phyloP scores from a whole-genome alignment of 2,888 invertebrate species.

The Dicyrtomina minuta region DNA sequence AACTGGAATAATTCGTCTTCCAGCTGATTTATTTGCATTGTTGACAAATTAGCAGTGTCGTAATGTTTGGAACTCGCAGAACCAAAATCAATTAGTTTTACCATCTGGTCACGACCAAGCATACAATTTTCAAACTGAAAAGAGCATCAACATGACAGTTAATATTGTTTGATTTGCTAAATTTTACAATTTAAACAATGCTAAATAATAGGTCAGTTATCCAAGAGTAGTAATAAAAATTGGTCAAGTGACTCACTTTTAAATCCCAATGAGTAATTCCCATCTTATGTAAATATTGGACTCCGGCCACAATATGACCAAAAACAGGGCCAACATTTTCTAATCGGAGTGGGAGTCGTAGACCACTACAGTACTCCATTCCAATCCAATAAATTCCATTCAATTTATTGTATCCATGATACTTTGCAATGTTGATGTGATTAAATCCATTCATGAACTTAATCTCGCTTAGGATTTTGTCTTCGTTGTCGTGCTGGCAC shows the following conservation, averaged over 20 bases:
- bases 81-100: conserved; percentile 52
- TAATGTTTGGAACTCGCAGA: conserved; percentile 43
- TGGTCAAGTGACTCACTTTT: conserved; percentile 38
- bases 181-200: background rate
- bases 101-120: conserved; percentile 49
- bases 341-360: conserved; percentile 35
- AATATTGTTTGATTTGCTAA: background rate
- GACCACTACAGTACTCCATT: conserved; percentile 41
- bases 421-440: conserved; percentile 48
- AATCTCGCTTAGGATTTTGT: conserved; percentile 46
- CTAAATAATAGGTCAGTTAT: background rate
- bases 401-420: conserved; percentile 41
- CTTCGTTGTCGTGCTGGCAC: conserved; percentile 42
- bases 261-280: conserved; percentile 52
- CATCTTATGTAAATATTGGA: conserved; percentile 50
- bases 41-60: conserved; percentile 43
- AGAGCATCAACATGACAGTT: background rate
- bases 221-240: background rate
- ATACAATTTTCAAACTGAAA: conserved; percentile 50
- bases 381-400: conserved; percentile 34
- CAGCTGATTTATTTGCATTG: conserved; percentile 44
- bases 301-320: conserved; percentile 48
- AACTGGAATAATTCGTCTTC: conserved; percentile 65
- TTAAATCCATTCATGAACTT: conserved; percentile 48
- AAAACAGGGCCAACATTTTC: conserved; percentile 46